Conservation (phyloP, 2,113 vertebrate genomes). For the Periophthalmus modestus region DNA sequence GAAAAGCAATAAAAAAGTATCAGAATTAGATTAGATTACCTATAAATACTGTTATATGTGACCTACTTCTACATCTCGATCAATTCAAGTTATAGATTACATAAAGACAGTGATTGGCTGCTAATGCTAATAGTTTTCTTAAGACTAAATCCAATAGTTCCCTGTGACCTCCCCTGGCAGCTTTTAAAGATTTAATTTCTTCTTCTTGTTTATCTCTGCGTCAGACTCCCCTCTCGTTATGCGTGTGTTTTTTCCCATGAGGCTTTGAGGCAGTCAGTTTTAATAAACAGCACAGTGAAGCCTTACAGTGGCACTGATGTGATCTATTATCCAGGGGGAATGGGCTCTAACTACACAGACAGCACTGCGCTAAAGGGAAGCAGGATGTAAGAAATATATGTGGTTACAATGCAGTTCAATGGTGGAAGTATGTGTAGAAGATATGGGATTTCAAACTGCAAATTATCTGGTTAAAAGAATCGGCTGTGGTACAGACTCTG, state of each 20-base stretch:
- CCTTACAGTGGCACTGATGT: slow-evolving; percentile 57
- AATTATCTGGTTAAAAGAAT: too few relatives aligned
- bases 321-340: slow-evolving; percentile 76
- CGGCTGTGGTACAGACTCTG: too few relatives aligned
- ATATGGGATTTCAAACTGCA: too few relatives aligned
- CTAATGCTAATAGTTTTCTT: slow-evolving; percentile 17
- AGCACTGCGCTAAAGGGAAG: slow-evolving; percentile 69
- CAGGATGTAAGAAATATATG: slow-evolving; percentile 70
- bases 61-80: too few relatives aligned
- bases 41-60: too few relatives aligned
- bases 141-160: slow-evolving; percentile 34
- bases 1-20: too few relatives aligned
- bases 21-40: too few relatives aligned
- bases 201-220: slow-evolving; percentile 56
- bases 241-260: slow-evolving; percentile 48
- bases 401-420: slow-evolving; percentile 68
- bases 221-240: slow-evolving; percentile 31
- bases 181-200: slow-evolving; percentile 61
- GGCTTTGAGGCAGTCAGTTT: slow-evolving; percentile 64
- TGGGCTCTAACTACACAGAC: slow-evolving; percentile 75
- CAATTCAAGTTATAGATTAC: too few relatives aligned
- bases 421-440: too few relatives aligned
- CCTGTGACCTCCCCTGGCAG: slow-evolving; percentile 17
- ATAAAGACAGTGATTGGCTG: background rate
- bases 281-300: slow-evolving; percentile 66